Percentiles rank a stretch among this genome's conserved stretches.
Evolutionary conservation across 35 echinoderm and acorn worm genomes (phyloP).

Genomic region (Hemicentrotus pulcherrimus): DNA sequence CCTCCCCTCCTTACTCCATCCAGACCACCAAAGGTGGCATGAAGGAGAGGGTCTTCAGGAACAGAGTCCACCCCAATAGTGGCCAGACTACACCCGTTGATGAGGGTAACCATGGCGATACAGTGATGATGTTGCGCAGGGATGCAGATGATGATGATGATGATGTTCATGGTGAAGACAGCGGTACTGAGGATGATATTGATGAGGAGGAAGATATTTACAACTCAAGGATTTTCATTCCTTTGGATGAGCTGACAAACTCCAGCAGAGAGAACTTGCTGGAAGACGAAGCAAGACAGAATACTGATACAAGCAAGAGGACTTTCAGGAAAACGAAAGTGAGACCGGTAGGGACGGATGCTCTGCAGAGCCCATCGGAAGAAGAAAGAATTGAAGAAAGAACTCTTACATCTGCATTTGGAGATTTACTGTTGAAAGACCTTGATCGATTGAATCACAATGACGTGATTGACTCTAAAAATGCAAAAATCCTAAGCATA

Average conservation of each 20-base stretch:
- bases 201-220: slow-evolving; percentile 34
- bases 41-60: background rate
- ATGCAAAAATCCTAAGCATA: background rate
- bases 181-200: background rate
- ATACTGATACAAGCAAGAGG: background rate
- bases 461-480: background rate
- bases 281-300: background rate
- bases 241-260: background rate
- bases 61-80: slow-evolving; percentile 8
- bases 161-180: background rate
- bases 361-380: background rate
- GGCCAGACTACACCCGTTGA: background rate
- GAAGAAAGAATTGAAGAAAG: background rate
- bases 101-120: background rate
- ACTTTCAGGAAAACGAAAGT: background rate
- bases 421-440: background rate
- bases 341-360: background rate
- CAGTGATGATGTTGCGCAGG: background rate
- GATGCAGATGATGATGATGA: slow-evolving; percentile 1
- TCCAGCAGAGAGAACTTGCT: slow-evolving; percentile 28
- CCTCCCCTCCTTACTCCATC: slow-evolving; percentile 27
- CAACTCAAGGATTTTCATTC: slow-evolving; percentile 40
- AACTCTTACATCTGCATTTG: background rate
- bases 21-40: background rate
- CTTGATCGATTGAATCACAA: background rate